Base-by-base conservation (phyloP, 1,140 invertebrate species). In the Solenopsis invicta region DNA sequence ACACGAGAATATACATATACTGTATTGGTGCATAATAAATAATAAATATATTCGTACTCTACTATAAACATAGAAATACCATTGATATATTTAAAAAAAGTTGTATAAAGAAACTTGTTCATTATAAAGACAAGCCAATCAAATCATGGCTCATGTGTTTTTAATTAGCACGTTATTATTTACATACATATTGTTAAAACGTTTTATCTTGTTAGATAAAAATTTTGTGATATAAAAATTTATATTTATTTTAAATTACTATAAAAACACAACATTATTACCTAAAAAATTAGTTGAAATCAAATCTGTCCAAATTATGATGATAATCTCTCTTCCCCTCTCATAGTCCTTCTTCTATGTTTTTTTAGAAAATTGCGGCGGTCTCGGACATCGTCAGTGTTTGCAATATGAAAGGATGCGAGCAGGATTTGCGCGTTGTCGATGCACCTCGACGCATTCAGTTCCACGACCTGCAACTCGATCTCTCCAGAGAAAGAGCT, bases 391-490 rank as follows among this genome's bases (percentile, higher is more conserved):
- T 64, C 61, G 50, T 34, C 67, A 52, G 54, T 48, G 84, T 52
- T 13, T 45, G 77, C 76, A 48, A 76, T 67, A 34, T 69, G 69
- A 84, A 61, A 75, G 41, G 41, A 84, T 62, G 84, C 84, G 52
- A 37, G 74, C 72, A 71, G 41, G 90, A 91, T 86, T 89, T 89
- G 89, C 89, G 81, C 90, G 86, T 59, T 90, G 86, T 85, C 85
- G 88, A 62, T 90, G 85, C 71, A 80, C 67, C 75, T 75, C 54
- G 71, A 80, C 77, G 77, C 88, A 89, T 88, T 87, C 82, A 72
- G 76, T 86, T 87, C 81, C 82, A 61, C 89, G 89, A 90, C 85
- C 89, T 88, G 89, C 89, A 90, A 91, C 89, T 91, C 89, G 89
- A 91, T 91, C 89, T 90, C 67, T 84, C 67, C 64, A 72, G 89